Evolutionary conservation across 92 coral and sea anemone genomes (phyloP).

Genomic region (Meandrina meandrites): DNA sequence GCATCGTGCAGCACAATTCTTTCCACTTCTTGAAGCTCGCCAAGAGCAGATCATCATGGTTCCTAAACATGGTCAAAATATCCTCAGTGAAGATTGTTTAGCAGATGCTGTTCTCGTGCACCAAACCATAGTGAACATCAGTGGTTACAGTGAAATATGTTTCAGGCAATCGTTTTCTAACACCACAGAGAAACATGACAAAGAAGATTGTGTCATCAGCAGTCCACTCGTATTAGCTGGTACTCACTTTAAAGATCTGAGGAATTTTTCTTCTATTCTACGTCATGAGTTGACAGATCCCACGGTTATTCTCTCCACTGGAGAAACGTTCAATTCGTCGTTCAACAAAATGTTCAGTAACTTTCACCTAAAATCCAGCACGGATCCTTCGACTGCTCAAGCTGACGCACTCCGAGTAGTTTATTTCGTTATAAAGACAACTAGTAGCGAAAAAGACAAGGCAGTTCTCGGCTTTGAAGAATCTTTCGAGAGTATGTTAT

Average conservation of each 20-base stretch:
- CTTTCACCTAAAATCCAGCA: not conserved
- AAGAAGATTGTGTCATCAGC: conserved; percentile 7
- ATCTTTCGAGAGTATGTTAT: conserved; percentile 1
- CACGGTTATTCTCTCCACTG: conserved; percentile 3
- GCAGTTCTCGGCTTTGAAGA: not conserved
- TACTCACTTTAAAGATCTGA: not conserved
- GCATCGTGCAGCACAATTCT: conserved; percentile 26
- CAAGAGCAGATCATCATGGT: conserved; percentile 38
- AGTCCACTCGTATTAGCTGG: conserved; percentile 43
- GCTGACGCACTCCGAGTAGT: conserved; percentile 23
- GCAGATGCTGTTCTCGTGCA: conserved; percentile 45
- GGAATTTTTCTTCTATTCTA: conserved; percentile 19
- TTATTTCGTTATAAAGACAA: conserved; percentile 5
- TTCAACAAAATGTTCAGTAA: not conserved
- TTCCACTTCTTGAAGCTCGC: conserved; percentile 45
- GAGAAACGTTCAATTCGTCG: not conserved
- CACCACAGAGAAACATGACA: not conserved
- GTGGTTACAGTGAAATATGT: conserved; percentile 33
- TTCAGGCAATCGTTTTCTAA: not conserved
- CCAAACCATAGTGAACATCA: conserved; percentile 33
- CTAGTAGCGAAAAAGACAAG: not conserved
- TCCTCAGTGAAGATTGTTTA: conserved; percentile 46
- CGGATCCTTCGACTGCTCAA: not conserved
- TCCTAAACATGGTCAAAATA: conserved; percentile 37
- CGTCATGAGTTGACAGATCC: not conserved